A percentile compares a stretch with the other conserved stretches of the same genome.
These are phyloP conservation scores for Oryzias sinensis DNA, from an alignment of 2,797 vertebrate genomes.

Conservation along the genomic window DNA sequence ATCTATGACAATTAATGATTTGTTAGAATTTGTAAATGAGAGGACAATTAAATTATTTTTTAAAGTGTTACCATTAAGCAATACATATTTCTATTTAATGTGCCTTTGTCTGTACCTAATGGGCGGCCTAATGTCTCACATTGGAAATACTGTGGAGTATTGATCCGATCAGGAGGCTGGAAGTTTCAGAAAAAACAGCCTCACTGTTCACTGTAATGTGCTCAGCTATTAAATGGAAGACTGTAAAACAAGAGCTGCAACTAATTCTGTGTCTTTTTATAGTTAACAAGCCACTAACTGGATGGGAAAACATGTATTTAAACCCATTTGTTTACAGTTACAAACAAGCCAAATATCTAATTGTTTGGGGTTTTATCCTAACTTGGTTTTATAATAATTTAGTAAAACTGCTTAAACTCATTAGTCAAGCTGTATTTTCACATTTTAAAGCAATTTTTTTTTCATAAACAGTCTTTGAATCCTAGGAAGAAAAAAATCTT, in stretches of 20 bases:
- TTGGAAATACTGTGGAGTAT: slow-evolving; percentile 9
- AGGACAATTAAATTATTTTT: background rate
- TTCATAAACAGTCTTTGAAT: too few relatives aligned
- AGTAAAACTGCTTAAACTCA: too few relatives aligned
- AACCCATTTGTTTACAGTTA: too few relatives aligned
- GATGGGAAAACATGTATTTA: too few relatives aligned
- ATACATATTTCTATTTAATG: slow-evolving; percentile 49
- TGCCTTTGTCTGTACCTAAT: slow-evolving; percentile 52
- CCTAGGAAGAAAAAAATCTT: too few relatives aligned
- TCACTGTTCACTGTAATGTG: slow-evolving; percentile 3
- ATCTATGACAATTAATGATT: background rate
- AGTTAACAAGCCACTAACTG: too few relatives aligned
- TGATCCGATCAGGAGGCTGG: background rate
- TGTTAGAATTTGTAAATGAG: background rate
- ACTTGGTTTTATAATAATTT: too few relatives aligned
- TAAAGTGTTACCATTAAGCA: slow-evolving; percentile 9
- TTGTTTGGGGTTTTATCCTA: too few relatives aligned
- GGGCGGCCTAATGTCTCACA: slow-evolving; percentile 17
- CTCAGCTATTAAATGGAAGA: background rate
- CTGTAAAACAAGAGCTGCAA: slow-evolving; percentile 4
- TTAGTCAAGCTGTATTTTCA: too few relatives aligned
- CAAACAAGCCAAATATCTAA: too few relatives aligned
- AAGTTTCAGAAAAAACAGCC: slow-evolving; percentile 19
- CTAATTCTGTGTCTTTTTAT: slow-evolving; percentile 5
- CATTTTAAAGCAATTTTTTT: too few relatives aligned